Percentiles rank a stretch among this genome's conserved stretches.
phyloP scores from a whole-genome alignment of 2,888 invertebrate genomes.

The Blastobasis lacticolella region DNA sequence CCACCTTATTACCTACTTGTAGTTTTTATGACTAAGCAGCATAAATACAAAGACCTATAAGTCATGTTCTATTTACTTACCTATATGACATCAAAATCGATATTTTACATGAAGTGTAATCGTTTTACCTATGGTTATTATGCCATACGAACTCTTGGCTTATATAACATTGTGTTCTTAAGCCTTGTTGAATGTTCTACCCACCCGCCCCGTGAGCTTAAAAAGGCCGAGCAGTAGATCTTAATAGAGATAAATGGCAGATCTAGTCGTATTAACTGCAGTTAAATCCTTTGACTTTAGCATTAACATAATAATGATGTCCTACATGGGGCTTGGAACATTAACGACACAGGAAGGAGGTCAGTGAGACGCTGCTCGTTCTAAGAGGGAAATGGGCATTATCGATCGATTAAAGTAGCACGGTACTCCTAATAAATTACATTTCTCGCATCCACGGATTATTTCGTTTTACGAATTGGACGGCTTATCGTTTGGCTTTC shows the following conservation, averaged over 20 bases:
- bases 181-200: conserved; percentile 33
- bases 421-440: conserved; percentile 31
- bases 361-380: conserved; percentile 26
- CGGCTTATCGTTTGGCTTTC: too few species aligned
- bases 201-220: conserved; percentile 27
- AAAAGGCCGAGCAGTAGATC: conserved; percentile 29
- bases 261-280: conserved; percentile 28
- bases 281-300: conserved; percentile 31
- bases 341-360: conserved; percentile 27
- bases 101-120: conserved; percentile 4
- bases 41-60: neutral
- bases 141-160: neutral
- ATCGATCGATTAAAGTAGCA: conserved; percentile 23
- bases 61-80: conserved; percentile 1
- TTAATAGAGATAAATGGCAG: conserved; percentile 52
- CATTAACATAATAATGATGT: conserved; percentile 30
- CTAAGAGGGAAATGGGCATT: conserved; percentile 23
- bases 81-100: neutral
- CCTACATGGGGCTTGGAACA: conserved; percentile 18
- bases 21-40: too few species aligned
- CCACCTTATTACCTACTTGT: too few species aligned
- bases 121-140: neutral
- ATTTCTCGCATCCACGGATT: conserved; percentile 27
- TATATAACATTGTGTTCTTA: conserved; percentile 22
- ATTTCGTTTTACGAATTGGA: conserved; percentile 4